phyloP scores from a whole-genome alignment of 2,888 invertebrate species.

The Galerucella nymphaeae region DNA sequence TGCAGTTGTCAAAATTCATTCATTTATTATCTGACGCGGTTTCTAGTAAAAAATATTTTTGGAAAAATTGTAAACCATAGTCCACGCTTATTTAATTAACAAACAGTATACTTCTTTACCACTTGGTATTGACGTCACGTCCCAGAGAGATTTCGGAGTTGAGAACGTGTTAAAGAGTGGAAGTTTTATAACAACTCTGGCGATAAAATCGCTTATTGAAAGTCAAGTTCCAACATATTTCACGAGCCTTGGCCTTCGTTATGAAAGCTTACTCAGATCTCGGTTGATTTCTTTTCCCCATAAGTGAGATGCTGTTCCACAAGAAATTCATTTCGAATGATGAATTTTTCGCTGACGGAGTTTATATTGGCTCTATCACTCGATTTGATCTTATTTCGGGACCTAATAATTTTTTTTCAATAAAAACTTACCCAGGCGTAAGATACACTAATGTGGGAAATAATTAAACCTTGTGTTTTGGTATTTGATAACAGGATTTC shows the following conservation, averaged over 20 bases:
- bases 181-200: conserved; percentile 35
- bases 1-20: no score
- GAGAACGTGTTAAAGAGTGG: conserved; percentile 37
- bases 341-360: conserved; percentile 33
- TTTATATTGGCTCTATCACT: conserved; percentile 22
- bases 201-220: conserved; percentile 41
- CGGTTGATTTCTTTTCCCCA: conserved; percentile 29
- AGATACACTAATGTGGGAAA: not conserved
- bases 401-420: conserved; percentile 9
- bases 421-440: not conserved
- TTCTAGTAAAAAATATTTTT: no score
- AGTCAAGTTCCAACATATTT: conserved; percentile 40
- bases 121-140: conserved; percentile 29
- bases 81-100: conserved; percentile 26
- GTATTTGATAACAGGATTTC: no score
- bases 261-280: conserved; percentile 36
- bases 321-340: conserved; percentile 31
- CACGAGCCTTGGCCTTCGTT: conserved; percentile 35
- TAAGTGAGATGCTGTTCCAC: conserved; percentile 21
- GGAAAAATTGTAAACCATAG: conserved; percentile 5
- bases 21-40: no score
- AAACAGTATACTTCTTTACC: conserved; percentile 26
- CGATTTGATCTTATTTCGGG: conserved; percentile 7
- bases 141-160: conserved; percentile 22
- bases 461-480: not conserved